Conservation (phyloP, 2,888 invertebrate genomes). For the Linnaemya tessellans region DNA sequence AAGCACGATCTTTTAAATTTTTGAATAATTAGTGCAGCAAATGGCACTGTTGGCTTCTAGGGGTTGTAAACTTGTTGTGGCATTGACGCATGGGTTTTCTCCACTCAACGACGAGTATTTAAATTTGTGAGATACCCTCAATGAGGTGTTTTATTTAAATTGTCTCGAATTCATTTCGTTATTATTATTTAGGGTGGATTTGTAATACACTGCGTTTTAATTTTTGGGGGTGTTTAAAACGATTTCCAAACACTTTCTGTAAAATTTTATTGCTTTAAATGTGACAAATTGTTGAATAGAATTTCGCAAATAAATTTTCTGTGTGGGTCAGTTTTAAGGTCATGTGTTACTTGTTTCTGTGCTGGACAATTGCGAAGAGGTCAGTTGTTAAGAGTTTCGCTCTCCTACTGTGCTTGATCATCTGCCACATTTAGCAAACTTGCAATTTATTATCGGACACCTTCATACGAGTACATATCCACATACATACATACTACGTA, state of each 20-base stretch:
- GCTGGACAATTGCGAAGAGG: constrained; percentile 36
- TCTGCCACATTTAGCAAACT: constrained; percentile 50
- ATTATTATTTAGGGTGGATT: constrained; percentile 48
- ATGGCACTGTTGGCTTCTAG: constrained; percentile 30
- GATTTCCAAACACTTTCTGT: constrained; percentile 12
- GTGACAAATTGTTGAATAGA: constrained; percentile 60
- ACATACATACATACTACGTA: background rate
- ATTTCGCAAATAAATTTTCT: constrained; percentile 29
- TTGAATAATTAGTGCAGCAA: constrained; percentile 19
- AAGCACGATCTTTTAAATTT: constrained; percentile 20
- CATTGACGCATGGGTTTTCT: constrained; percentile 1
- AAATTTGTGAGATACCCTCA: constrained; percentile 54
- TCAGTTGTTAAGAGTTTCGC: constrained; percentile 55
- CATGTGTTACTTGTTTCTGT: constrained; percentile 62
- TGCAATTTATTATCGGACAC: constrained; percentile 32
- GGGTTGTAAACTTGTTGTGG: constrained; percentile 57
- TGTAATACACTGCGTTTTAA: background rate
- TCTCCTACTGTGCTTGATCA: constrained; percentile 30
- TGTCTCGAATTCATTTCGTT: constrained; percentile 23
- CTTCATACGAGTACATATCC: background rate
- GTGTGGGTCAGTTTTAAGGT: constrained; percentile 66
- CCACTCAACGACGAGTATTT: constrained; percentile 39
- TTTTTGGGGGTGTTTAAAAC: constrained; percentile 54
- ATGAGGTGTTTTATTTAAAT: constrained; percentile 70
- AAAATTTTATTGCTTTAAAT: constrained; percentile 41